A percentile compares a stretch with the other conserved stretches of the same genome.
phyloP scores from a whole-genome alignment of 2,113 vertebrate genomes.

The Corythornis cristatus region DNA sequence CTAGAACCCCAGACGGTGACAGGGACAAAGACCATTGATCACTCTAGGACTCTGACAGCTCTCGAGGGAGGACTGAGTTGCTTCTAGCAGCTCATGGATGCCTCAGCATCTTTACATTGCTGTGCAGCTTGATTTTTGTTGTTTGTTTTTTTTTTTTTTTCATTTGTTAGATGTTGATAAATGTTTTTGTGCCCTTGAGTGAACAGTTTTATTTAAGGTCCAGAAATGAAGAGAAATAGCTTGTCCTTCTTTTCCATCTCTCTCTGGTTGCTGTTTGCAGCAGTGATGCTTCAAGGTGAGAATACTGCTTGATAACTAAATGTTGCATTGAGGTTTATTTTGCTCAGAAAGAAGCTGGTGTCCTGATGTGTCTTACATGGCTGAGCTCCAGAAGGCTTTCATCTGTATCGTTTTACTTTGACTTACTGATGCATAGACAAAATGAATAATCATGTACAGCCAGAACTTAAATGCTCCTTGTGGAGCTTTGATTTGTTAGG shows the following conservation, averaged over 20 bases:
- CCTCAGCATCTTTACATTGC: neutral
- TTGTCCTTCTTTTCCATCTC: neutral
- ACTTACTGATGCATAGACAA: neutral
- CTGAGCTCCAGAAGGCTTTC: neutral
- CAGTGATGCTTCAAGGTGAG: conserved; percentile 70
- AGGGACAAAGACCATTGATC: neutral
- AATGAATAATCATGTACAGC: neutral
- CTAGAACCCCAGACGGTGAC: neutral
- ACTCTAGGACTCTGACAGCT: neutral
- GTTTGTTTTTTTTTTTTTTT: neutral
- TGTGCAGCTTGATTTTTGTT: neutral
- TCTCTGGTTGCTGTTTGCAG: conserved; percentile 61
- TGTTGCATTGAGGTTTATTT: neutral
- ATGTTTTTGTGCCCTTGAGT: neutral
- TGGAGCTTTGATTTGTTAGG: neutral
- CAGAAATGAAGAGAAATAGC: conserved; percentile 48
- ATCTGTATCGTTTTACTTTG: neutral
- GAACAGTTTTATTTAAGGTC: neutral
- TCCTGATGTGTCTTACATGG: neutral
- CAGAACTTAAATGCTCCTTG: neutral
- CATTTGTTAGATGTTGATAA: neutral
- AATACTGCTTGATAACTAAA: neutral
- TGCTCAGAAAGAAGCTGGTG: neutral
- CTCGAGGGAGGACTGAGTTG: neutral
- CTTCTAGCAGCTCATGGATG: neutral